phyloP scores from a whole-genome alignment of 1,140 invertebrate species.

The Drosophila obscura region DNA sequence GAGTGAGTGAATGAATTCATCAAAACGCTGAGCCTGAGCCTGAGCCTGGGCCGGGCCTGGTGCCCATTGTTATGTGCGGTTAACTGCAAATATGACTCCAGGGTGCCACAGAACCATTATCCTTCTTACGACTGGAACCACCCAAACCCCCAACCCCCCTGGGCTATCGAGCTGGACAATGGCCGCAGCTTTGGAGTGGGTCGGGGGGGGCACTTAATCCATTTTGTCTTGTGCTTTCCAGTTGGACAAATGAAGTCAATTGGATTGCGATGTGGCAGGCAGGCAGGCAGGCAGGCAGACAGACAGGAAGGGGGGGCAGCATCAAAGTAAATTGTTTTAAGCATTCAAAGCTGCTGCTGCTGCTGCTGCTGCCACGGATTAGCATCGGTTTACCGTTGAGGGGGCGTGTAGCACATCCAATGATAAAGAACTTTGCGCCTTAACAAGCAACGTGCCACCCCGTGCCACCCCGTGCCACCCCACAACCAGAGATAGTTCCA shows the following conservation, averaged over 20 bases:
- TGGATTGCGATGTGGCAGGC: constrained; percentile 61
- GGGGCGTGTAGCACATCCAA: constrained; percentile 22
- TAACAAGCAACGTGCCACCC: constrained; percentile 42
- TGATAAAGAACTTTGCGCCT: constrained; percentile 70
- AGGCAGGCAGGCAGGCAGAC: background rate
- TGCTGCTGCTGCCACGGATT: constrained; percentile 55
- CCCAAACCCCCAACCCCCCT: constrained; percentile 36
- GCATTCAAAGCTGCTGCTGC: constrained; percentile 48
- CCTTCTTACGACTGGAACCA: constrained; percentile 20
- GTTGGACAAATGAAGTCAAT: constrained; percentile 78
- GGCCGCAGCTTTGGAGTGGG: constrained; percentile 33
- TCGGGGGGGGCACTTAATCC: constrained; percentile 51
- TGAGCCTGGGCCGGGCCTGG: too few species aligned
- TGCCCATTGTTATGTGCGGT: constrained; percentile 67
- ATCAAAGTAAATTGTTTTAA: constrained; percentile 83
- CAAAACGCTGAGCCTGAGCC: constrained; percentile 42
- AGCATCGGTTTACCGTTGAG: constrained; percentile 56
- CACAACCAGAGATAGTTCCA: background rate
- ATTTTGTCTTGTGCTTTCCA: constrained; percentile 71
- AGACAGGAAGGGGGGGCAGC: constrained; percentile 9
- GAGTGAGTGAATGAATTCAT: constrained; percentile 58
- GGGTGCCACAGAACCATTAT: constrained; percentile 58
- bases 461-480: background rate
- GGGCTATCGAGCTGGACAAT: constrained; percentile 28
- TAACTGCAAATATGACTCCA: constrained; percentile 74